Base-by-base conservation (phyloP, 2,113 vertebrate genomes). In the Oceanites oceanicus region DNA sequence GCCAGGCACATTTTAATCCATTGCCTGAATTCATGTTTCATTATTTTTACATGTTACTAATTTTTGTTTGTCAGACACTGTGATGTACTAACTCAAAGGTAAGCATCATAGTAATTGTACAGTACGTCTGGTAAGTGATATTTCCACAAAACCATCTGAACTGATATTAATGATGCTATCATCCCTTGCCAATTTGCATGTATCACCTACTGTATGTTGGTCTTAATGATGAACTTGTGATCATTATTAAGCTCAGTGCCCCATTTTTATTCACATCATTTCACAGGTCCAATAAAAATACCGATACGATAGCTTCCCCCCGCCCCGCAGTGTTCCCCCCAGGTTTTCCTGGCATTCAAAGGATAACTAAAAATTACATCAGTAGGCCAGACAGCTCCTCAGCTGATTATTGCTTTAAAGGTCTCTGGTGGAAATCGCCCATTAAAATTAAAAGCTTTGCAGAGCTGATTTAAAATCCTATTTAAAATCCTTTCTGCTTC, bases 21-120 rank as follows among this genome's bases (percentile, higher is more conserved):
- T 7, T 72, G 32, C 58, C 52, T 58, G 23, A 63, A 55, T 67
- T 53, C 15, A 15, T 0, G 0, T 45, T 67, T 19, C 1, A 0
- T 36, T 36, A 9, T 20, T 75, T 67, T 66, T 53, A 11, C 12
- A 1, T 1, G 3, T 44, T 26, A 15, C 25, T 53, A 4, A 16
- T 21, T 70, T 68, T 34, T 38, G 25, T 45, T 84, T 63, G 68
- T 50, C 73, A 73, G 36, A 30, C 10, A 22, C 42, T 44, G 55
- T 14, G 44, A 36, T 15, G 65, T 32, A 11, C 9, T 29, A 59
- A 20, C 29, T 42, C 32, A 55, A 15, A 92, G 32, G n/a, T 40
- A 52, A 88, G 38, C 36, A 44, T 15, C 47, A 27, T 0, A 17
- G 17, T 3, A 49, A 49, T 4, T n/a, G 52, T 4, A 15, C 29